These are phyloP conservation scores for Podarcis lilfordi DNA, from an alignment of 2,797 vertebrate genomes.

Conservation along the genomic window DNA sequence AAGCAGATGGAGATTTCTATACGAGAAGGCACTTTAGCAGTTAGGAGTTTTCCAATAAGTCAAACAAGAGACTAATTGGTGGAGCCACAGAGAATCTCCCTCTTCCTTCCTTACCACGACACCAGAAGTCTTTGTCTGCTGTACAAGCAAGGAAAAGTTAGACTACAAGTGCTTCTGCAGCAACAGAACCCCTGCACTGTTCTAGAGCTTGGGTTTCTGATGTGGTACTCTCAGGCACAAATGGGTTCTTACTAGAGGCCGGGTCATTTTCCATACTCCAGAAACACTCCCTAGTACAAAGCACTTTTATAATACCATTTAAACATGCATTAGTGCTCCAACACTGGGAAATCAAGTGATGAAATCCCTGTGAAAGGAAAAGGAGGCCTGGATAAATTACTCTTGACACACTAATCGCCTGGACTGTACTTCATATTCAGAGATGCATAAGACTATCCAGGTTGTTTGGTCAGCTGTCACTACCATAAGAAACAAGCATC, in stretches of 20 bases:
- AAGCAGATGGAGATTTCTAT: background rate
- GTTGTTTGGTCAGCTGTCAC: background rate
- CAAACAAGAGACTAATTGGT: background rate
- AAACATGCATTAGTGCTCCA: background rate
- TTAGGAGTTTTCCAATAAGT: background rate
- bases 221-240: background rate
- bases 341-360: background rate
- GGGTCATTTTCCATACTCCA: background rate
- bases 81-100: background rate
- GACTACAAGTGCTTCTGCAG: background rate
- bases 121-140: background rate
- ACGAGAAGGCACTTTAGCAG: too few relatives aligned
- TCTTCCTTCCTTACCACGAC: too few relatives aligned
- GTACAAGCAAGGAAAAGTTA: background rate
- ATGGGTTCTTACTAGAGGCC: background rate
- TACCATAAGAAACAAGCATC: background rate
- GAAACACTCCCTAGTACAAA: background rate
- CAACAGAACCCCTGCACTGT: background rate
- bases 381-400: background rate
- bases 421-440: background rate
- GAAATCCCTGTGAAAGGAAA: background rate
- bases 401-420: background rate
- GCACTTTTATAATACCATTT: background rate
- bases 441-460: background rate
- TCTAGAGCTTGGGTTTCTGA: background rate